These are phyloP conservation scores for Lasioglossum pauxillum DNA, from an alignment of 2,888 invertebrate species.

Conservation along the genomic window DNA sequence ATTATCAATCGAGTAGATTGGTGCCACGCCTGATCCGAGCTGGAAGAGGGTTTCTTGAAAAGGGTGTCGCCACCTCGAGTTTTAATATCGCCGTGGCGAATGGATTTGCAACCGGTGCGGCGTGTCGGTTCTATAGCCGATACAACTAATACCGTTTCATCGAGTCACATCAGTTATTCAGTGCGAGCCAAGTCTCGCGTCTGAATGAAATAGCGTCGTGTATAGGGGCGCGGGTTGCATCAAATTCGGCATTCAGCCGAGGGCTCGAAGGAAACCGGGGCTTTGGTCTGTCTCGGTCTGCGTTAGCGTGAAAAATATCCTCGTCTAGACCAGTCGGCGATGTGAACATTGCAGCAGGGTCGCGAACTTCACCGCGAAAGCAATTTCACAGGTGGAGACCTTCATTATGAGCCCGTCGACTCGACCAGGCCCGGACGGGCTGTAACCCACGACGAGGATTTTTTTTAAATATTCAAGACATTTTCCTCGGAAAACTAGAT, in stretches of 20 bases:
- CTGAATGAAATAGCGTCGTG: conserved; percentile 36
- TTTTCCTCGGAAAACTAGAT: background rate
- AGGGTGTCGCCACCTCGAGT: background rate
- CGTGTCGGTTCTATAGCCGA: conserved; percentile 14
- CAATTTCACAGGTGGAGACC: conserved; percentile 58
- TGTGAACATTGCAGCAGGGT: background rate
- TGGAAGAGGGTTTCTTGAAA: background rate
- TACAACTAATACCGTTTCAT: conserved; percentile 38
- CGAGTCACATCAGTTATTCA: conserved; percentile 59
- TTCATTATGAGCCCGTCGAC: conserved; percentile 29
- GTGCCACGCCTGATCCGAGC: background rate
- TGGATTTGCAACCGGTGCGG: conserved; percentile 25
- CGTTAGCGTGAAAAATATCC: conserved; percentile 13
- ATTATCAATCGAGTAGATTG: conserved; percentile 4
- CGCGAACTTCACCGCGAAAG: conserved; percentile 53
- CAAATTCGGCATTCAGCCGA: conserved; percentile 46
- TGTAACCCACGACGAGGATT: background rate
- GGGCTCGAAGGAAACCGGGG: background rate
- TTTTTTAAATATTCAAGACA: background rate
- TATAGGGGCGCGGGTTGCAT: conserved; percentile 16
- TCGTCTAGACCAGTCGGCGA: conserved; percentile 9
- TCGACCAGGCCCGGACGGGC: background rate
- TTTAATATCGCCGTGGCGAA: conserved; percentile 32
- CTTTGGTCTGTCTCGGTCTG: background rate
- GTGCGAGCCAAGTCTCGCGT: conserved; percentile 30